Evolutionary conservation across 2,888 invertebrate genomes (phyloP), one percentile per base, ranked within the genome.

Genomic region (Drosophila nr. fundita): DNA sequence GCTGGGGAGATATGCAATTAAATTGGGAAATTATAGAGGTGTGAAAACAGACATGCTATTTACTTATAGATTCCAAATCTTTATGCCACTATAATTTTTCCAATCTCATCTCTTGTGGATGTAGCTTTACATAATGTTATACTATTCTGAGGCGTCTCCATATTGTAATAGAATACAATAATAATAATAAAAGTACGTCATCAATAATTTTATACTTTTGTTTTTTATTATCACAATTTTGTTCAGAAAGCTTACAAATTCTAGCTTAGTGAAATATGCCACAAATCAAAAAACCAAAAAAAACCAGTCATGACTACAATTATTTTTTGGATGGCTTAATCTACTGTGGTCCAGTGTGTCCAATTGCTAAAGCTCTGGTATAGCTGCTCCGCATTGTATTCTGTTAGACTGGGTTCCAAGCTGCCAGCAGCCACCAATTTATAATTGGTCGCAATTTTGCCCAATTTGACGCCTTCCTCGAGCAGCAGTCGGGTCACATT

Each of bases 361-460:
- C 96, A 97, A 40, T 93, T 94, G 87, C 94, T 94, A 6, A 97
- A 95, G 67, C 95, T 94, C 57, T 95, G 93, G 83, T 94, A 96
- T 1, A 97, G 92, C 36, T 93, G 94, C 59, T 95, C 94, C 0
- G 97, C 97, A 1, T 96, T 96, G 86, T 96, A 96, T 36, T 95
- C 93, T 0, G 96, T 95, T 0, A 94, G 93, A 36, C 94, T 94
- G 7, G 94, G 90, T 59, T 91, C 94, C 24, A 96, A 91, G 86
- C 96, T 96, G 65, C 96, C 94, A 62, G 96, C 96, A 0, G 95
- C 96, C 32, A 96, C 93, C 18, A 97, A 90, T 87, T 95, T 95
- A 82, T 96, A 97, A 85, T 96, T 93, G 55, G 94, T 89, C 0
- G 93, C 92, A 15, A 97, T 94, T 87, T 95, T 95, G 0, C 95